These are phyloP conservation scores for Drosophila funebris DNA, from an alignment of 1,140 invertebrate species.

Conservation along the genomic window DNA sequence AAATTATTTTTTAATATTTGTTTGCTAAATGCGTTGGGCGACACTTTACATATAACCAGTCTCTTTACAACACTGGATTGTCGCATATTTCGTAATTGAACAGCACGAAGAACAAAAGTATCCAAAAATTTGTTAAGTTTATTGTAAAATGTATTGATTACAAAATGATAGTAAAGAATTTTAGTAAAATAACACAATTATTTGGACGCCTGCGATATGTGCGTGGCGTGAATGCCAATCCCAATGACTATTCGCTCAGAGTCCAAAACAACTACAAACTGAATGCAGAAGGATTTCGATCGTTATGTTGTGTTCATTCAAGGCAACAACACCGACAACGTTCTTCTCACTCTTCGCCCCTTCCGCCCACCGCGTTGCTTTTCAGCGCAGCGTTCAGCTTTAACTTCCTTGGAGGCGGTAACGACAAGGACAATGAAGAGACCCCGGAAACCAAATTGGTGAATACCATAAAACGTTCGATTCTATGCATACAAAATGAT, in stretches of 20 bases:
- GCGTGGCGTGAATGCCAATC: neutral
- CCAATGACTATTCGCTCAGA: conserved; percentile 25
- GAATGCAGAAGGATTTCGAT: neutral
- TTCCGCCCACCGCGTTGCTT: conserved; percentile 22
- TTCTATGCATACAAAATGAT: conserved; percentile 89
- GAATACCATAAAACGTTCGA: conserved; percentile 89
- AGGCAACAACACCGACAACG: neutral
- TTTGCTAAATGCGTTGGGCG: neutral
- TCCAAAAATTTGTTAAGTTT: conserved; percentile 14
- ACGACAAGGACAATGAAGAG: conserved; percentile 76
- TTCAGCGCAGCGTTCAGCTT: conserved; percentile 57
- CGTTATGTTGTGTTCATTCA: conserved; percentile 13
- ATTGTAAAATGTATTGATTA: conserved; percentile 42
- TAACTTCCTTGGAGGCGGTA: conserved; percentile 40
- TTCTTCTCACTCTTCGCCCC: neutral
- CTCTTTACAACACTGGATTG: conserved; percentile 57
- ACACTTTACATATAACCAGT: neutral
- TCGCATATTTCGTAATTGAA: conserved; percentile 58
- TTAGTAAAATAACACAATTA: conserved; percentile 45
- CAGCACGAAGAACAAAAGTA: conserved; percentile 3
- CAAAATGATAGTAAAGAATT: conserved; percentile 62
- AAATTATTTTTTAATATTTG: neutral
- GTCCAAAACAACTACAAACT: neutral
- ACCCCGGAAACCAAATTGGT: conserved; percentile 88
- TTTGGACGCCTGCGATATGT: conserved; percentile 33